Evolutionary conservation across 2,797 vertebrate genomes (phyloP), one percentile per base, ranked within the genome.

Genomic region (Champsocephalus esox): DNA sequence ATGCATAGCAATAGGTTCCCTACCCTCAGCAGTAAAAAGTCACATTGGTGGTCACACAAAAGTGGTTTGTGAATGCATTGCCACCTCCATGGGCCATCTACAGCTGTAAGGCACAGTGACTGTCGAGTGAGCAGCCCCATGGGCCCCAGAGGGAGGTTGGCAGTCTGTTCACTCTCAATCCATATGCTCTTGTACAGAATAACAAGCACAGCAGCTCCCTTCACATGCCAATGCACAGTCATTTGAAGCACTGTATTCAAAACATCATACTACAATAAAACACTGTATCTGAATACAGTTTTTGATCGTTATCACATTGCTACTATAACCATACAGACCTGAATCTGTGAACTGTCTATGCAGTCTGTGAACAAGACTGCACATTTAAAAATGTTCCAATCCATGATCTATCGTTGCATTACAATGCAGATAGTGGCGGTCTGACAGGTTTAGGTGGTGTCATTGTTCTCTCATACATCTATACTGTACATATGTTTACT

Each of bases 21-120:
- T 73, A 63, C 77, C 32, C 77, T 70, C 41, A 24, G 70, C 56
- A 74, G 69, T 75, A 79, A 61, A 66, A 69, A 71, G 65, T 66
- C 73, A 88, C 88, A 86, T 76, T 80, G 73, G 68, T 81, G 80
- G 82, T 81, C 66, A 83, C 74, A 77, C 57, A 67, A 55, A 69
- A 77, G 74, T 65, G 77, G 50, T 81, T 86, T 85, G 71, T 86
- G 72, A 81, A 77, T 79, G 74, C 76, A 64, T 59, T 28, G 19
- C 73, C 73, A 73, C 64, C 68, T 81, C 71, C 59, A 52, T 3
- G 41, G 70, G 63, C 80, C 76, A 64, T 77, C 70, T 64, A 55
- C 68, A 32, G 69, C 62, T 80, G 66, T 66, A 61, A 85, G 81
- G 69, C 76, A 61, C 16, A 38, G 57, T 49, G 76, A 56, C 68